Conservation (phyloP, 2,797 vertebrate species). For the Sardinella longiceps region DNA sequence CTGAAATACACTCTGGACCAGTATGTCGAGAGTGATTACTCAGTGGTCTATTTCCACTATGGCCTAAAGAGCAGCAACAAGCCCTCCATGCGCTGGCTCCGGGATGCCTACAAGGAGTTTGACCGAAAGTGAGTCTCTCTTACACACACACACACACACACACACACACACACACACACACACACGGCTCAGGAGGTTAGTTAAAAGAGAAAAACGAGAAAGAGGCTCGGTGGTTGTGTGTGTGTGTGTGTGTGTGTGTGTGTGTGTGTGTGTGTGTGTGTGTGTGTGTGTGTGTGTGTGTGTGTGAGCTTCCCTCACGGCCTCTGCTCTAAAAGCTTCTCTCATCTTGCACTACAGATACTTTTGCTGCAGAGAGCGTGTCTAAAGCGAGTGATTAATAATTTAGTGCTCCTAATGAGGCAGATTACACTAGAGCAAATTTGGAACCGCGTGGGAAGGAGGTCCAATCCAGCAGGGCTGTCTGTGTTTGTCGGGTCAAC, state of each 20-base stretch:
- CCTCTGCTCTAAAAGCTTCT: not conserved
- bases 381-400: constrained; percentile 36
- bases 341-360: constrained; percentile 1
- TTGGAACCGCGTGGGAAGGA: not conserved
- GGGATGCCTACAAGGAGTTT: constrained; percentile 82
- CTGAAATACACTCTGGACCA: constrained; percentile 84
- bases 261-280: not conserved
- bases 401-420: constrained; percentile 32
- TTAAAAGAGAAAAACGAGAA: too few relatives aligned
- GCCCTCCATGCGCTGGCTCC: constrained; percentile 82
- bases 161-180: not conserved
- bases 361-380: constrained; percentile 27
- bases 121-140: constrained; percentile 80
- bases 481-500: not conserved
- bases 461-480: not conserved
- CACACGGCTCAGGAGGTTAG: not conserved
- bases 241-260: not conserved
- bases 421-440: constrained; percentile 23
- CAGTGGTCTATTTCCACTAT: constrained; percentile 83
- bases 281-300: not conserved
- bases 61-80: constrained; percentile 86
- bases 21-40: constrained; percentile 86
- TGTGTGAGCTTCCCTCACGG: not conserved
- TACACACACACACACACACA: not conserved
- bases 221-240: too few relatives aligned